phyloP scores from a whole-genome alignment of 2,797 vertebrate genomes.

The Dermochelys coriacea region DNA sequence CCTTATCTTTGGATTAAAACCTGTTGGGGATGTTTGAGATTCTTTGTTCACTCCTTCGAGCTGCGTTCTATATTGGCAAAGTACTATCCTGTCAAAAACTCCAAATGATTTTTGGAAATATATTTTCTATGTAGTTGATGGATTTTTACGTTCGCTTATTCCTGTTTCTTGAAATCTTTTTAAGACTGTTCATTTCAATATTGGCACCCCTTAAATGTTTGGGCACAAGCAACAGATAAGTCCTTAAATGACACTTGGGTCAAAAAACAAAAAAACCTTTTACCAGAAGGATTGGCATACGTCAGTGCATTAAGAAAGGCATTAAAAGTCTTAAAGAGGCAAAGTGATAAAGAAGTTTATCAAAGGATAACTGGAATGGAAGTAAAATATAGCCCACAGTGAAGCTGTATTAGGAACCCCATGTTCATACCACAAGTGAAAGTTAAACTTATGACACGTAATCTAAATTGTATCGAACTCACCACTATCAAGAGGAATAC shows the following conservation, averaged over 20 bases:
- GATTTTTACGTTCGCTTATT: neutral
- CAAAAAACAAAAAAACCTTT: slow-evolving; percentile 51
- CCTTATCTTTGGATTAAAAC: neutral
- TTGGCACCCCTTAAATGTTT: slow-evolving; percentile 29
- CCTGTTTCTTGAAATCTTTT: no score
- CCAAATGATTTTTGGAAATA: neutral
- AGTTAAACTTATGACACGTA: slow-evolving; percentile 69
- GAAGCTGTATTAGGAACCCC: slow-evolving; percentile 72
- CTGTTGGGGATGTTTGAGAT: neutral
- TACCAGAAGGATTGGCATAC: slow-evolving; percentile 62
- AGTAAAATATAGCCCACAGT: slow-evolving; percentile 73
- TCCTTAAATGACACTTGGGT: slow-evolving; percentile 68
- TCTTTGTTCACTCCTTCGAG: neutral
- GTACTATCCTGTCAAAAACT: neutral
- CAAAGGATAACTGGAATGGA: slow-evolving; percentile 74
- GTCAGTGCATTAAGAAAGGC: slow-evolving; percentile 49
- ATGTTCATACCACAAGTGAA: slow-evolving; percentile 71
- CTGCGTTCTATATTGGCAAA: neutral
- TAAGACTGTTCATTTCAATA: slow-evolving; percentile 15
- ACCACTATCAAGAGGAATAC: slow-evolving; percentile 34
- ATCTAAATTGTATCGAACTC: slow-evolving; percentile 64
- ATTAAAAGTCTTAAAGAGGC: slow-evolving; percentile 66
- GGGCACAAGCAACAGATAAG: slow-evolving; percentile 42
- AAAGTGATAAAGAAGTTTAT: slow-evolving; percentile 78
- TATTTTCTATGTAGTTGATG: neutral